phyloP scores from a whole-genome alignment of 2,888 invertebrate species.

The Venusia cambrica region DNA sequence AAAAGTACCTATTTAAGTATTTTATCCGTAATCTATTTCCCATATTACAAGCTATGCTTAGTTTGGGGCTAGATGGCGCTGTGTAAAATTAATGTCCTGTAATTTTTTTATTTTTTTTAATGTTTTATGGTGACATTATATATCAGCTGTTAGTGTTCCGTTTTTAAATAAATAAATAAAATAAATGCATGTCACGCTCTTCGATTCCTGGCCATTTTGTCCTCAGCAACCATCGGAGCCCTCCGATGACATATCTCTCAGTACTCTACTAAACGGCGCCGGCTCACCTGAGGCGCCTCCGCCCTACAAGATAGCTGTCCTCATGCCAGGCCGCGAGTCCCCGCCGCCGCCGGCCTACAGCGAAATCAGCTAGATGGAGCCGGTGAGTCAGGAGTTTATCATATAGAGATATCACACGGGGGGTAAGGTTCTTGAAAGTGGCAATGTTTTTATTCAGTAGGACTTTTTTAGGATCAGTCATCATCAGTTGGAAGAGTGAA shows the following conservation, averaged over 20 bases:
- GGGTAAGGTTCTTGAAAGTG: conserved; percentile 34
- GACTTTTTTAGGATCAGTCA: background rate
- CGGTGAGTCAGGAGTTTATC: conserved; percentile 61
- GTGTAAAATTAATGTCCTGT: too few relatives aligned
- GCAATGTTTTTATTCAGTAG: background rate
- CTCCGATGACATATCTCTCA: conserved; percentile 59
- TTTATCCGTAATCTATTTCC: too few relatives aligned
- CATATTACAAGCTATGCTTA: too few relatives aligned
- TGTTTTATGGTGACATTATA: too few relatives aligned
- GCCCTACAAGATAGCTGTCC: conserved; percentile 92
- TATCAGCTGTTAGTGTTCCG: too few relatives aligned
- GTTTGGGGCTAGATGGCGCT: too few relatives aligned
- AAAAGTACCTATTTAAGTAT: too few relatives aligned
- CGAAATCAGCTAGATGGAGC: conserved; percentile 83
- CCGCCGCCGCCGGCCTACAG: conserved; percentile 87
- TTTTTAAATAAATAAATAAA: too few relatives aligned
- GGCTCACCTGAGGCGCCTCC: conserved; percentile 79
- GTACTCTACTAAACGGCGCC: conserved; percentile 48
- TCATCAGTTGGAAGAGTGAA: too few relatives aligned
- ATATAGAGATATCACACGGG: conserved; percentile 52
- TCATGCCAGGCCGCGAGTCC: conserved; percentile 81
- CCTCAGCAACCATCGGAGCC: conserved; percentile 40
- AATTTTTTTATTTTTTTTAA: too few relatives aligned
- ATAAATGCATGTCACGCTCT: too few relatives aligned
- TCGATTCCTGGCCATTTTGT: background rate